Evolutionary conservation across 2,888 invertebrate genomes (phyloP).

Genomic region (Cenopis cana): DNA sequence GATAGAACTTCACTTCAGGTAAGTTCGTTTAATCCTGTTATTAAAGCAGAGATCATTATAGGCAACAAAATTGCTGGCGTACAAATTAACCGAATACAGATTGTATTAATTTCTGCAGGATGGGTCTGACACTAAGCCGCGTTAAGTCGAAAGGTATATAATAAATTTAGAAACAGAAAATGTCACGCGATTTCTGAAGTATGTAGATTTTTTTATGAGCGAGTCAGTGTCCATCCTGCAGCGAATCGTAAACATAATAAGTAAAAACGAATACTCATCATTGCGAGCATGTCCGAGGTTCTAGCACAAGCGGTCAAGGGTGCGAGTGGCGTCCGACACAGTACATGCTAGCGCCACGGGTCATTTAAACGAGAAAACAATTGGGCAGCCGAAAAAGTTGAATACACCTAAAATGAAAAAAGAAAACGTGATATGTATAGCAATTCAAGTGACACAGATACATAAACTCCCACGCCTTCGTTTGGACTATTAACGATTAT

Average conservation of each 20-base stretch:
- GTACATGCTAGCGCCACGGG: slow-evolving; percentile 74
- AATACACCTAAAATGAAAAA: slow-evolving; percentile 85
- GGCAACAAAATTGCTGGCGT: slow-evolving; percentile 20
- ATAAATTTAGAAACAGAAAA: background rate
- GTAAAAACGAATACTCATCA: slow-evolving; percentile 84
- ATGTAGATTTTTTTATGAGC: background rate
- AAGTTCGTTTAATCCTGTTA: no score
- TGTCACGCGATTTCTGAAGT: background rate
- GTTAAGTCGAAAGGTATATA: background rate
- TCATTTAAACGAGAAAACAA: slow-evolving; percentile 85
- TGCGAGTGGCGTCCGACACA: slow-evolving; percentile 69
- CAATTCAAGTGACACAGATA: slow-evolving; percentile 51
- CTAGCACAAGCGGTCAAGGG: slow-evolving; percentile 75
- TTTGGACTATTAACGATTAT: slow-evolving; percentile 31
- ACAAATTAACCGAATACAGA: slow-evolving; percentile 20
- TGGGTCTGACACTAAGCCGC: slow-evolving; percentile 15
- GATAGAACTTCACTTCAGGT: no score
- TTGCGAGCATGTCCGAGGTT: slow-evolving; percentile 81
- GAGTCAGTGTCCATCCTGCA: slow-evolving; percentile 36
- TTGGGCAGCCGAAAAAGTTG: slow-evolving; percentile 85
- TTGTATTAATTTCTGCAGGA: slow-evolving; percentile 29
- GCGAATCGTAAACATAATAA: slow-evolving; percentile 58
- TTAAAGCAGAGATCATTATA: slow-evolving; percentile 13
- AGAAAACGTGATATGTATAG: slow-evolving; percentile 81
- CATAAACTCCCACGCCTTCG: slow-evolving; percentile 61